Evolutionary conservation across 2,888 invertebrate species (phyloP).

Genomic region (Morpho achilles): DNA sequence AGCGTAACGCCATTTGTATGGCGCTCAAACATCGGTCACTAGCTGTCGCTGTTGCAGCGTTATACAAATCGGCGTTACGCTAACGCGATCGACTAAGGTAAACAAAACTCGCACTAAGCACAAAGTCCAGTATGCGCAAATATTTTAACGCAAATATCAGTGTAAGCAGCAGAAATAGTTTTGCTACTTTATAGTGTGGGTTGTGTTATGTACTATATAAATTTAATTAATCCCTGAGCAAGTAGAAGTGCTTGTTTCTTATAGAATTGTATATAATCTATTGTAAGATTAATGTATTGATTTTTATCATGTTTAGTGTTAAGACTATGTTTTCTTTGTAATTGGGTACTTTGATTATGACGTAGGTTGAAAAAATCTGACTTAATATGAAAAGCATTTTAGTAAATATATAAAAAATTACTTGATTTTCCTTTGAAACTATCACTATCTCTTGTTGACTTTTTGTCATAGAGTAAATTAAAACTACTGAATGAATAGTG

Average conservation of each 20-base stretch:
- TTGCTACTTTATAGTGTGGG: slow-evolving; percentile 75
- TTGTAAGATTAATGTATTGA: slow-evolving; percentile 46
- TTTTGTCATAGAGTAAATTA: too few species aligned
- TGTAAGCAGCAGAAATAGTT: slow-evolving; percentile 38
- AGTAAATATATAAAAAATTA: background rate
- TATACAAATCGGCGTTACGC: too few species aligned
- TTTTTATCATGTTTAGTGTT: slow-evolving; percentile 31
- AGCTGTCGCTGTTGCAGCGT: too few species aligned
- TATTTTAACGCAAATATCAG: slow-evolving; percentile 33
- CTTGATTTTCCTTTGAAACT: background rate
- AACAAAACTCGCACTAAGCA: too few species aligned
- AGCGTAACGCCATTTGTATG: too few species aligned
- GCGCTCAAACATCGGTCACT: too few species aligned
- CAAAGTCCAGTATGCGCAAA: background rate
- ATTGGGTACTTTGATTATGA: slow-evolving; percentile 13
- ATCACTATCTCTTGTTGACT: too few species aligned
- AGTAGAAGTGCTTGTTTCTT: slow-evolving; percentile 65
- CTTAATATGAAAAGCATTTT: background rate
- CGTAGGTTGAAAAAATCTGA: background rate
- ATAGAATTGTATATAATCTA: slow-evolving; percentile 72
- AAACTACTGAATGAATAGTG: too few species aligned
- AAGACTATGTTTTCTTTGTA: slow-evolving; percentile 26
- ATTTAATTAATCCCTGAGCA: slow-evolving; percentile 58
- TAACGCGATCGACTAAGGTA: too few species aligned
- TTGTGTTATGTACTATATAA: slow-evolving; percentile 76